Conservation (phyloP, 2,888 invertebrate genomes). For the Hydropsyche betteni region DNA sequence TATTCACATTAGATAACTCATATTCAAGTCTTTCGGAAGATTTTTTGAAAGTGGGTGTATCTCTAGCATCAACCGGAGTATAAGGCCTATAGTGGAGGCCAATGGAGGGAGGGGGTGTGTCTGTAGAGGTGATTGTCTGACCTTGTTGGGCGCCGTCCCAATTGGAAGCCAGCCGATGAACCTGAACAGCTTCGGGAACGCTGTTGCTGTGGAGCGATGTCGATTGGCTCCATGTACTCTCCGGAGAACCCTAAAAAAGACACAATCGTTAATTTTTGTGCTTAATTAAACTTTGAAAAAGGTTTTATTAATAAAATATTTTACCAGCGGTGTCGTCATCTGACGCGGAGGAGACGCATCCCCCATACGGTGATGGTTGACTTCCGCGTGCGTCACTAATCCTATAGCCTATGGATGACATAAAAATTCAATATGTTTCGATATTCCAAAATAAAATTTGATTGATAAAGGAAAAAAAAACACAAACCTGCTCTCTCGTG, state of each 20-base stretch:
- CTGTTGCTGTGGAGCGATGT: constrained; percentile 58
- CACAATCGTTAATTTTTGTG: not conserved
- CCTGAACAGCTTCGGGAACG: constrained; percentile 65
- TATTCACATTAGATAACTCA: constrained; percentile 67
- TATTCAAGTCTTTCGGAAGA: constrained; percentile 54
- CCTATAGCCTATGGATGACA: constrained; percentile 47
- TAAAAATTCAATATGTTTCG: not conserved
- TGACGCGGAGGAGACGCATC: constrained; percentile 69
- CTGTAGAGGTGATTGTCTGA: constrained; percentile 56
- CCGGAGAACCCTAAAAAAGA: constrained; percentile 61
- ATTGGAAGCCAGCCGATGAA: constrained; percentile 65
- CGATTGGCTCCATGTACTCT: constrained; percentile 66
- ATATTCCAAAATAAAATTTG: not conserved
- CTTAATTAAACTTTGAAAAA: not conserved
- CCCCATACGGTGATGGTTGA: constrained; percentile 68
- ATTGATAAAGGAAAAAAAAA: not conserved
- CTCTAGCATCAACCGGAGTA: constrained; percentile 66
- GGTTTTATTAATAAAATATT: constrained; percentile 49
- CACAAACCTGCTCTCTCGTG: constrained; percentile 64
- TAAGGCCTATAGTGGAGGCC: constrained; percentile 56
- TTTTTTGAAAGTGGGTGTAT: constrained; percentile 61
- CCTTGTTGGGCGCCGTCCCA: constrained; percentile 65
- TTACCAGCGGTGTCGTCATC: constrained; percentile 68
- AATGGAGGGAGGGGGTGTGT: constrained; percentile 54
- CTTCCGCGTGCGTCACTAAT: constrained; percentile 67